Conservation (phyloP, 2,888 invertebrate genomes). For the Chelonus formosanus region DNA sequence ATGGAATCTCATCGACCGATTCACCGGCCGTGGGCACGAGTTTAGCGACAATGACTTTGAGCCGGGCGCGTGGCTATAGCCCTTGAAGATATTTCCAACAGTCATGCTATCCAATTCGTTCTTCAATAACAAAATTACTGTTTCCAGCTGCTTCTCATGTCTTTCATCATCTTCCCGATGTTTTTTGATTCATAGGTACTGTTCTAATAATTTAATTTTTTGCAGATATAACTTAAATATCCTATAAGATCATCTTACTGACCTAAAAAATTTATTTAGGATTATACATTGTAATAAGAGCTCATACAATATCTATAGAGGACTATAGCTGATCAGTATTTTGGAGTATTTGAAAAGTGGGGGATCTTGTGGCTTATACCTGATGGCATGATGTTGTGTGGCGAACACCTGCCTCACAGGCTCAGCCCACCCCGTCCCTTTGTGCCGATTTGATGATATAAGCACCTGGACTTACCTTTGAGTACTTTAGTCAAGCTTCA, state of each 20-base stretch:
- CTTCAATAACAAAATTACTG: background rate
- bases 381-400: conserved; percentile 51
- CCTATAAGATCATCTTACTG: too few relatives aligned
- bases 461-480: conserved; percentile 49
- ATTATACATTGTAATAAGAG: too few relatives aligned
- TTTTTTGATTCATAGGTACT: too few relatives aligned
- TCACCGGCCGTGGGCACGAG: conserved; percentile 26
- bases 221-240: too few relatives aligned
- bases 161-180: too few relatives aligned
- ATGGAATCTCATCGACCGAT: conserved; percentile 12
- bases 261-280: too few relatives aligned
- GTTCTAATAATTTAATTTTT: too few relatives aligned
- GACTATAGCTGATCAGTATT: background rate
- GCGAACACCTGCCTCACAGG: conserved; percentile 55
- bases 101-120: background rate
- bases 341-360: conserved; percentile 14
- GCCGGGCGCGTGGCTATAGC: conserved; percentile 30
- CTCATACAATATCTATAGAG: background rate
- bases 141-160: too few relatives aligned
- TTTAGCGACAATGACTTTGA: conserved; percentile 20
- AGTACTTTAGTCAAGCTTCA: conserved; percentile 47
- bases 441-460: conserved; percentile 55
- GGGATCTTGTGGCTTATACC: conserved; percentile 45
- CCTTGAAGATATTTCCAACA: background rate
- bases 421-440: conserved; percentile 37